A percentile compares a stretch with the other conserved stretches of the same genome.
Conservation (phyloP, 1,140 invertebrate species). For the Drosophila nikananu region DNA sequence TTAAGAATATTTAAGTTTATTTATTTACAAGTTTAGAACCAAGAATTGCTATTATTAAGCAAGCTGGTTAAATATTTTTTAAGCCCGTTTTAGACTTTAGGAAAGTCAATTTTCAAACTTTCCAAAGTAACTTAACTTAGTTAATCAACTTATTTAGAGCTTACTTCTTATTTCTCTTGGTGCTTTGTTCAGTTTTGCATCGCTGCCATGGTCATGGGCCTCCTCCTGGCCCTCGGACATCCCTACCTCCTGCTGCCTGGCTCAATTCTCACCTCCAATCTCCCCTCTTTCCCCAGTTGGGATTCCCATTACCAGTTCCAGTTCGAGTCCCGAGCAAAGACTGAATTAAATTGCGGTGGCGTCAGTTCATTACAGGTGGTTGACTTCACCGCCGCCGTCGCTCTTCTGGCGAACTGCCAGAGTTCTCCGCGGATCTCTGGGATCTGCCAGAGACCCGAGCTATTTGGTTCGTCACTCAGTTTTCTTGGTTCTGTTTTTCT, state of each 20-base stretch:
- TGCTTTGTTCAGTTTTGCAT: slow-evolving; percentile 47
- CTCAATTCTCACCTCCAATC: slow-evolving; percentile 4
- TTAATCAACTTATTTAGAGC: too few relatives aligned
- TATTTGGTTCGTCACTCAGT: slow-evolving; percentile 54
- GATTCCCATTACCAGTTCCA: slow-evolving; percentile 32
- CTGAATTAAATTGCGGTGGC: slow-evolving; percentile 84
- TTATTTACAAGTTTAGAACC: not conserved
- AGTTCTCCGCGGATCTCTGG: slow-evolving; percentile 17
- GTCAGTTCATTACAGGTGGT: slow-evolving; percentile 85
- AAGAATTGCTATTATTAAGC: not conserved
- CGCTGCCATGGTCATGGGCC: slow-evolving; percentile 45
- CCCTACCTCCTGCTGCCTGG: slow-evolving; percentile 4
- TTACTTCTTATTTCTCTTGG: not conserved
- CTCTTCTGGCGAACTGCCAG: slow-evolving; percentile 45
- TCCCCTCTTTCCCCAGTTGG: slow-evolving; percentile 14
- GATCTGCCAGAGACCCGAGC: slow-evolving; percentile 36
- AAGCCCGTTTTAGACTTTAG: not conserved
- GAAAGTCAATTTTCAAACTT: not conserved
- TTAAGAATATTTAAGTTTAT: not conserved
- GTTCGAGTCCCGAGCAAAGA: slow-evolving; percentile 48
- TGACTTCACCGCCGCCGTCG: slow-evolving; percentile 79
- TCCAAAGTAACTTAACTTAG: rapidly evolving
- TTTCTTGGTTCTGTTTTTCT: slow-evolving; percentile 6
- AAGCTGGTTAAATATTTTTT: not conserved
- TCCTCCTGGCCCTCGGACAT: slow-evolving; percentile 3